These are phyloP conservation scores for Albula goreensis DNA, from an alignment of 2,113 vertebrate genomes.

Conservation along the genomic window DNA sequence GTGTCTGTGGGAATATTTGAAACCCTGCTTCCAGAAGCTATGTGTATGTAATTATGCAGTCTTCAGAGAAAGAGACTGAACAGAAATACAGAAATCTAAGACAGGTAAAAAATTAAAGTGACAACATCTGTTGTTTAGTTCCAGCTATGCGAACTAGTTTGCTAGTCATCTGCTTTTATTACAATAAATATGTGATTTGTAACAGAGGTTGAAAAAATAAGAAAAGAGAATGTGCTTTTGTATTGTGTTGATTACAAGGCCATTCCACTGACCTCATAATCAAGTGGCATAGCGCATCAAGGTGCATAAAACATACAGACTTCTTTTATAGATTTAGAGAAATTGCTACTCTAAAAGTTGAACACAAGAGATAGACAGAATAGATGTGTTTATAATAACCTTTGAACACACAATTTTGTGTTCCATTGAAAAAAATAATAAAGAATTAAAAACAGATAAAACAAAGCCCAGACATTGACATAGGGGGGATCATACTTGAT, in stretches of 20 bases:
- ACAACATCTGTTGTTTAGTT: background rate
- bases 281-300: background rate
- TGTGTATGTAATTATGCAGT: too few species aligned
- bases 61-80: background rate
- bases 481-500: background rate
- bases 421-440: slow-evolving; percentile 27
- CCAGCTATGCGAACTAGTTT: background rate
- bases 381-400: slow-evolving; percentile 25
- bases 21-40: background rate
- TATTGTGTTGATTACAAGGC: background rate
- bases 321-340: background rate
- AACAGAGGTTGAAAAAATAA: background rate
- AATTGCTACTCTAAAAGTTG: background rate
- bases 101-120: background rate
- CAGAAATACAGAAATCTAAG: background rate
- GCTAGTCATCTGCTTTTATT: background rate
- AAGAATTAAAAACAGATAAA: slow-evolving; percentile 28
- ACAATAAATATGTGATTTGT: background rate
- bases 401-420: slow-evolving; percentile 27
- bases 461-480: slow-evolving; percentile 30
- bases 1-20: too few species aligned
- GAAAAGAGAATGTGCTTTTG: background rate
- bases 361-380: background rate
- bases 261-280: background rate
- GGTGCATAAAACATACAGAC: background rate